A percentile compares a stretch with the other conserved stretches of the same genome.
Conservation (phyloP, 2,113 vertebrate genomes). For the Notothenia coriiceps region DNA sequence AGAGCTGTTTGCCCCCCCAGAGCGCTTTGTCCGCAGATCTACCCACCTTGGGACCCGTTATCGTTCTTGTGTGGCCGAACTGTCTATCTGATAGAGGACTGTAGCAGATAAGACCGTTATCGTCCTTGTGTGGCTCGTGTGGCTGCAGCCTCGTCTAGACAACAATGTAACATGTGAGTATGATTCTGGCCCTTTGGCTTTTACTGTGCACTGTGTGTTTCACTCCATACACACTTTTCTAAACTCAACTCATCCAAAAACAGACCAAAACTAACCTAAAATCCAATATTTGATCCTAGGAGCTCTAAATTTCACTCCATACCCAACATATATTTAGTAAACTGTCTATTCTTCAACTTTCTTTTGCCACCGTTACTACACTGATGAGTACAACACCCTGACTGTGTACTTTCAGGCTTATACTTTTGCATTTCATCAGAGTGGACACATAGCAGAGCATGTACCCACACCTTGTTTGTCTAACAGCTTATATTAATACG, state of each 20-base stretch:
- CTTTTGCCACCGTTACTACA: background rate
- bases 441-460: conserved; percentile 33
- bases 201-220: background rate
- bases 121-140: too few species aligned
- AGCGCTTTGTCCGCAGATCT: too few species aligned
- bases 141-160: too few species aligned
- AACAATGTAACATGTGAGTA: background rate
- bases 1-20: too few species aligned
- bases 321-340: background rate
- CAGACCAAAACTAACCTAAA: background rate
- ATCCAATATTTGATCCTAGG: background rate
- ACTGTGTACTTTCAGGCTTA: conserved; percentile 8
- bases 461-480: conserved; percentile 68
- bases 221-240: background rate
- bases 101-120: too few species aligned
- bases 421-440: conserved; percentile 32
- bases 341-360: background rate
- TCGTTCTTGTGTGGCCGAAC: too few species aligned
- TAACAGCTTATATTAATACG: conserved; percentile 68
- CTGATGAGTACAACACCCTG: background rate
- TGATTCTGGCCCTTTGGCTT: background rate
- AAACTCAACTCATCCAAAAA: background rate
- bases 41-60: too few species aligned
- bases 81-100: too few species aligned
- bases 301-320: background rate